Evolutionary conservation across 2,888 invertebrate genomes (phyloP).

Genomic region (Julus scanicus): DNA sequence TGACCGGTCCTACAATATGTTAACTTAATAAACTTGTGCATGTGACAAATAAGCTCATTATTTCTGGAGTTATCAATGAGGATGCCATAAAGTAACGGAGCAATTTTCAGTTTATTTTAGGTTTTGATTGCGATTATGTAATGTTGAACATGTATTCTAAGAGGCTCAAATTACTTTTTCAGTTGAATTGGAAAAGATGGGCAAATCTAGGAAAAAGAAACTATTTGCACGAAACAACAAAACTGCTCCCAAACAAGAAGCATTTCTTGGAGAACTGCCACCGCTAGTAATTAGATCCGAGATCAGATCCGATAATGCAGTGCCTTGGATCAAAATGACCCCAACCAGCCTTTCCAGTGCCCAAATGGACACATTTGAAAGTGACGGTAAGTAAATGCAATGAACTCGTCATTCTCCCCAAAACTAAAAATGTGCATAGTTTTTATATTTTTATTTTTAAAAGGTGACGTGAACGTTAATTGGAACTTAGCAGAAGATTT

Average conservation of each 20-base stretch:
- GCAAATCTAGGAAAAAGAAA: slow-evolving; percentile 49
- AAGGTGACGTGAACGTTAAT: slow-evolving; percentile 1
- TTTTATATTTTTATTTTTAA: background rate
- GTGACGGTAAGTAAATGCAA: slow-evolving; percentile 5
- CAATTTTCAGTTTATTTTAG: background rate
- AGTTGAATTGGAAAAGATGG: slow-evolving; percentile 42
- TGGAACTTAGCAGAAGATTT: slow-evolving; percentile 35
- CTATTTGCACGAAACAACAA: slow-evolving; percentile 55
- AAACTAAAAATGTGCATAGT: background rate
- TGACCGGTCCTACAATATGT: too few species aligned
- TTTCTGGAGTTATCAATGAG: too few species aligned
- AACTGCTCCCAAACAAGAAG: slow-evolving; percentile 52
- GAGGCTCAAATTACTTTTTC: background rate
- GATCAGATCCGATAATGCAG: slow-evolving; percentile 9
- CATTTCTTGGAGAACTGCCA: slow-evolving; percentile 21
- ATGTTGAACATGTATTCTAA: background rate
- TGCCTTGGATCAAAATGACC: slow-evolving; percentile 46
- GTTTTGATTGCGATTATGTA: too few species aligned
- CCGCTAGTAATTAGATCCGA: slow-evolving; percentile 23
- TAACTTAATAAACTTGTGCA: too few species aligned
- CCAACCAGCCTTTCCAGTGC: background rate
- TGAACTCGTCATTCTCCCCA: background rate
- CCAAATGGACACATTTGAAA: slow-evolving; percentile 1
- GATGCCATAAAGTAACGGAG: background rate
- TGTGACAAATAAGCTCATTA: too few species aligned